A percentile compares a stretch with the other conserved stretches of the same genome.
phyloP scores from a whole-genome alignment of 2,113 vertebrate species.

The Trochalopteron elliotii region DNA sequence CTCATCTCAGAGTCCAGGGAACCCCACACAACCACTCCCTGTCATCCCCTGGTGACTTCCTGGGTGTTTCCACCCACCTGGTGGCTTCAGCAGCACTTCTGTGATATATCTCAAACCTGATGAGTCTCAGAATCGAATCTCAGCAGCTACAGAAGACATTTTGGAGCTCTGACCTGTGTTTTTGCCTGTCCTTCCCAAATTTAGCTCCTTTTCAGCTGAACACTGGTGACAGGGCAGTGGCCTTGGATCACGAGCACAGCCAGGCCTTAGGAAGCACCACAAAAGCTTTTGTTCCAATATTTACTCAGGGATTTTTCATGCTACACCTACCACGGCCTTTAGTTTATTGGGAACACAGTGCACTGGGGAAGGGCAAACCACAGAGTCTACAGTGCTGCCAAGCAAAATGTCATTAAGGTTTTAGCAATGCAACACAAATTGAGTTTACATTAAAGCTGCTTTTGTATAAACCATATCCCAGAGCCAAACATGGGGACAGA shows the following conservation, averaged over 20 bases:
- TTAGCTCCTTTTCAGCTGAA: conserved; percentile 10
- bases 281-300: conserved; percentile 55
- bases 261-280: background rate
- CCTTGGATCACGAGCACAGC: background rate
- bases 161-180: background rate
- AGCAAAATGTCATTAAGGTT: conserved; percentile 61
- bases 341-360: conserved; percentile 39
- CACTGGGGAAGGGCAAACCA: conserved; percentile 58
- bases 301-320: conserved; percentile 57
- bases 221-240: background rate
- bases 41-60: background rate
- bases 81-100: background rate
- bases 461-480: conserved; percentile 48
- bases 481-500: conserved; percentile 11
- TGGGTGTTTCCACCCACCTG: background rate
- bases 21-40: background rate
- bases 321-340: conserved; percentile 50
- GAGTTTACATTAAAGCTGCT: conserved; percentile 50
- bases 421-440: conserved; percentile 53
- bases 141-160: background rate
- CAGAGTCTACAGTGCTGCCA: conserved; percentile 1
- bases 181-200: background rate
- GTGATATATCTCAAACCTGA: background rate
- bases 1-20: background rate
- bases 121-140: background rate